A percentile compares a stretch with the other conserved stretches of the same genome.
Evolutionary conservation across 1,140 invertebrate species (phyloP).

Genomic region (Acyrthosiphon pisum): DNA sequence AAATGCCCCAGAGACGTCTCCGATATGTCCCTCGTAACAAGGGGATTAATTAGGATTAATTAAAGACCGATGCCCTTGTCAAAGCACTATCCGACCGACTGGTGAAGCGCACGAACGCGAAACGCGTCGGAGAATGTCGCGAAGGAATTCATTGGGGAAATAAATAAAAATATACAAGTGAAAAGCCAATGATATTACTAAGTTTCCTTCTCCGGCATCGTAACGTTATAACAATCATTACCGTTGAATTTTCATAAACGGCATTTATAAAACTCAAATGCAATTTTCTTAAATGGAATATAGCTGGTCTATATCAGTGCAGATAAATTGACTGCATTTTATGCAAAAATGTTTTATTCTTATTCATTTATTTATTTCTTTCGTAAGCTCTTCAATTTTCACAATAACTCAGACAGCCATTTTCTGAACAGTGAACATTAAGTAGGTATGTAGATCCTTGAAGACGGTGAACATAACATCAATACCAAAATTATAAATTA

Average conservation of each 20-base stretch:
- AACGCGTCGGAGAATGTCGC: too few relatives aligned
- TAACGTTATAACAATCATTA: not conserved
- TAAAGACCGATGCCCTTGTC: conserved; percentile 43
- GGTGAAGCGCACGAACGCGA: not conserved
- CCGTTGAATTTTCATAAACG: not conserved
- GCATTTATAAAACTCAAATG: not conserved
- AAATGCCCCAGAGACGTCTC: conserved; percentile 51
- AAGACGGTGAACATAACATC: not conserved
- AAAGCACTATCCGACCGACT: not conserved
- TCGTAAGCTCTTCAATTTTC: not conserved
- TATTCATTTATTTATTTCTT: not conserved
- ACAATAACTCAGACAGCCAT: not conserved
- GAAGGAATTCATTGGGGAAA: not conserved
- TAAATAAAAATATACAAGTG: not conserved
- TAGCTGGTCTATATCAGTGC: too few relatives aligned
- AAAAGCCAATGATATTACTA: not conserved
- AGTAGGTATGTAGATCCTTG: not conserved
- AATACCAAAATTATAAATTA: not conserved
- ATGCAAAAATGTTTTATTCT: not conserved
- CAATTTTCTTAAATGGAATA: not conserved
- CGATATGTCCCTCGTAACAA: conserved; percentile 53
- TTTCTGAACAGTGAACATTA: not conserved
- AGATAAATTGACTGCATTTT: not conserved
- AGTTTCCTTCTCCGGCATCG: too few relatives aligned
- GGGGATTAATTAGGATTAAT: conserved; percentile 55